Evolutionary conservation across 1,140 invertebrate species (phyloP), one percentile per base, ranked within the genome.

Genomic region (Drosophila kikkawai): DNA sequence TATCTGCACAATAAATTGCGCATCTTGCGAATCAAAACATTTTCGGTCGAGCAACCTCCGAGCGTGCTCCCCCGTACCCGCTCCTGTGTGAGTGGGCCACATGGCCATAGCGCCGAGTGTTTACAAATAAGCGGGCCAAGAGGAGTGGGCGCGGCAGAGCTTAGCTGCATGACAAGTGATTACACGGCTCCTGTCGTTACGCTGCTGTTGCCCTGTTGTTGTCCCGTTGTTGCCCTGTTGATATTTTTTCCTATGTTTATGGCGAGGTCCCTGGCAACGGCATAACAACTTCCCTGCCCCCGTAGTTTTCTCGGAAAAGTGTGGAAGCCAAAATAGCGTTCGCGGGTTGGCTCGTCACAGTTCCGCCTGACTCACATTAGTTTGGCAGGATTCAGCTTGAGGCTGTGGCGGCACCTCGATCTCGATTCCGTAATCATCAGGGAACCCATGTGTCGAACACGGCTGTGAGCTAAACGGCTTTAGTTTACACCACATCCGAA

Each of bases 1-100:
- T 86, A 86, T 86, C 82, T 82, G 45, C 63, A 73, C 83, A 66
- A 86, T 87, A 87, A 86, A 87, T 82, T 76, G 79, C 75, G 75
- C 75, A 79, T 67, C 50, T 82, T 87, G 82, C 70, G 82, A 73
- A 77, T 84, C 60, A 80, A 80, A 84, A 84, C 73, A 80, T 84
- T 84, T 84, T 70, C 50, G 44, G 56, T 39, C 36, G 53, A 9
- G 13, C 56, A 66, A 58, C 45, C 69, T 29, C 29, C 42, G 48
- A 36, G 51, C 26, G 53, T 13, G 39, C 50, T 56, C 60, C 12
- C 34, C 15, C 50, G 29, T 58, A 7, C 26, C 37, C 34, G 57
- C 53, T 19, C 29, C 29, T 53, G 41, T 51, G 59, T 44, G 39
- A 63, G 19, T 65, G 34, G 41, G 63, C 67, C 45, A 50, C 60